Base-by-base conservation (phyloP, 2,797 vertebrate genomes). In the Bradypodion pumilum region DNA sequence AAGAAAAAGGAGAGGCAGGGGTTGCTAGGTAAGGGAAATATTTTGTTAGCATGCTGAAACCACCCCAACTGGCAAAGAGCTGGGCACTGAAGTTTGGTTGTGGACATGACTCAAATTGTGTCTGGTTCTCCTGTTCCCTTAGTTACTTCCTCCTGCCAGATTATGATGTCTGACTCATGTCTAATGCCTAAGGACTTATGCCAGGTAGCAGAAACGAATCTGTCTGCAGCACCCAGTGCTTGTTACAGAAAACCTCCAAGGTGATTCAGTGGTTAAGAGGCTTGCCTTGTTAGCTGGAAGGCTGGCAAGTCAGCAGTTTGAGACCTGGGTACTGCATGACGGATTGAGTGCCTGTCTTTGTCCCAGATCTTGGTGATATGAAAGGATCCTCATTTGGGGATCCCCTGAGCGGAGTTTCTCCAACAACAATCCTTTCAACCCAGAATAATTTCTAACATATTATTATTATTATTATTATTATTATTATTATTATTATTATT, bases 1-100 rank as follows among this genome's bases (percentile, higher is more conserved):
- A 98, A 99, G 95, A 99, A 99, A 93, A 98, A 97, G 89, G 98
- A 98, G 90, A 96, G 98, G 84, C 98, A 99, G 95, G 97, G 98
- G 23, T 94, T 99, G 90, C 96, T 97, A 85, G 98, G 98, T 99
- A 94, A 96, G 60, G 85, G 93, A 60, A 65, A 78, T 32, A 35
- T 68, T 16, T 42, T 59, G 35, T 60, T 44, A 49, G 27, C 25
- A 52, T 69, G 32, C n/a, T 74, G 23, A 62, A 62, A 76, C 12
- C 56, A 7, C 10, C 40, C 42, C 19, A 70, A 10, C 21, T 70
- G 63, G n/a, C 44, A 49, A 37, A 70, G 42, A 69, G 3, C 9
- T 70, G 42, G 65, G 42, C 37, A 52, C 27, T 76, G 40, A 40
- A 76, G 42, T 40, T 15, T 75, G 23, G 10, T n/a, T 60, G n/a